Percentiles rank a stretch among this genome's conserved stretches.
These are phyloP conservation scores for Chaetorhynchus papuensis DNA, from an alignment of 2,113 vertebrate species.

Conservation along the genomic window DNA sequence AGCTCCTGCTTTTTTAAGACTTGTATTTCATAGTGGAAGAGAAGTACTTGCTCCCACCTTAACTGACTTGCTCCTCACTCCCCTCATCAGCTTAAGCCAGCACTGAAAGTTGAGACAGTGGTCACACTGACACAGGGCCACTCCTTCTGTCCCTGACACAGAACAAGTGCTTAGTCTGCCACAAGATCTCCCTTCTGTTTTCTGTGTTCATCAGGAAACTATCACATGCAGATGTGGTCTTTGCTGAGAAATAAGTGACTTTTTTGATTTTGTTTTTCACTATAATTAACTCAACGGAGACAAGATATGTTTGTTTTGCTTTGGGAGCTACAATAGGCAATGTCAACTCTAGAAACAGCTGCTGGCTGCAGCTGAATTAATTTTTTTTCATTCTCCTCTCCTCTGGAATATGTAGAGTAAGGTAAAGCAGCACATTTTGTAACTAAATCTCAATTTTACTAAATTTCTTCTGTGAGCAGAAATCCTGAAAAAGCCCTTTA, in stretches of 20 bases:
- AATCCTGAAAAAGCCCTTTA: background rate
- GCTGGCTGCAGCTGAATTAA: background rate
- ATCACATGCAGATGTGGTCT: background rate
- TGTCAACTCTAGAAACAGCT: background rate
- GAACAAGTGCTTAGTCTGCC: background rate
- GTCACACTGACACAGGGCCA: background rate
- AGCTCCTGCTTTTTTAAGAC: background rate
- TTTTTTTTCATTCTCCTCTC: background rate
- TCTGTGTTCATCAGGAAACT: background rate
- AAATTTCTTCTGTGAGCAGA: background rate
- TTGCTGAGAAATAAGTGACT: background rate
- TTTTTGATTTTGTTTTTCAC: background rate
- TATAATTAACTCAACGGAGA: background rate
- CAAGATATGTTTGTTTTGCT: background rate
- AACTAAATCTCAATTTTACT: background rate
- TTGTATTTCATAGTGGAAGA: background rate
- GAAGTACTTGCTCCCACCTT: background rate
- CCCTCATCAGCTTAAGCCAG: background rate
- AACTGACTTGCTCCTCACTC: background rate
- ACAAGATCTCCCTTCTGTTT: accelerated
- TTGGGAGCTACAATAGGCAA: background rate
- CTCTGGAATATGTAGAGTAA: background rate
- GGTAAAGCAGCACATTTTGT: background rate
- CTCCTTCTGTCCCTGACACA: background rate
- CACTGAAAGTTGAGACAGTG: background rate